Percentiles rank a stretch among this genome's conserved stretches.
Evolutionary conservation across 2,888 invertebrate genomes (phyloP).

Genomic region (Synergus laeviventris): DNA sequence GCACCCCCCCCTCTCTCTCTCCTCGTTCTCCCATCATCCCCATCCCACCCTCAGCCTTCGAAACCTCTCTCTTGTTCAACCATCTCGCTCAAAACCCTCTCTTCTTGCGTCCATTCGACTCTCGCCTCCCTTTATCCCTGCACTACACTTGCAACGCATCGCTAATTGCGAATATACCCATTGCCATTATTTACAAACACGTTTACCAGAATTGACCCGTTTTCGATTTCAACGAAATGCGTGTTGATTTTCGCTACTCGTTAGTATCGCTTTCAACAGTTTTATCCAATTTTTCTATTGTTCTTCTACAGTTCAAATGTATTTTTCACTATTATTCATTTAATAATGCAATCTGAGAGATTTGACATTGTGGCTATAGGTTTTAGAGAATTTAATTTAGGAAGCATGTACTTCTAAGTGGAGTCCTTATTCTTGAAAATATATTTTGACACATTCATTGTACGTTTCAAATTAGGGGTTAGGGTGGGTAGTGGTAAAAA

Average conservation of each 20-base stretch:
- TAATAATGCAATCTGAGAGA: too few relatives aligned
- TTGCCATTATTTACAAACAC: constrained; percentile 58
- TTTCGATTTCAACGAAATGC: constrained; percentile 48
- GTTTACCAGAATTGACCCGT: constrained; percentile 26
- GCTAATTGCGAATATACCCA: constrained; percentile 60
- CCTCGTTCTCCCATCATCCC: constrained; percentile 45
- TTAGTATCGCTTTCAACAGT: constrained; percentile 37
- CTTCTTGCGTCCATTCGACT: constrained; percentile 6
- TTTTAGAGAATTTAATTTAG: too few relatives aligned
- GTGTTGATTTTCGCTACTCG: constrained; percentile 16
- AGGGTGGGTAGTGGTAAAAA: too few relatives aligned
- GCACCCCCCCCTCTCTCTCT: too few relatives aligned
- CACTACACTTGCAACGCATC: constrained; percentile 44
- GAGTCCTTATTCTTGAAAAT: too few relatives aligned
- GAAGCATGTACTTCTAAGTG: too few relatives aligned
- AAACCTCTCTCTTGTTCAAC: neutral
- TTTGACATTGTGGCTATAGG: too few relatives aligned
- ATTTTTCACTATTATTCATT: too few relatives aligned
- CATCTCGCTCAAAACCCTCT: constrained; percentile 4
- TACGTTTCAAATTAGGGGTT: too few relatives aligned
- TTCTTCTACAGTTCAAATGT: neutral
- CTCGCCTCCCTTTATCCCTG: constrained; percentile 36
- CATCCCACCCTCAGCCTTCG: neutral
- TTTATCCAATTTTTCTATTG: neutral
- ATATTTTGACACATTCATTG: too few relatives aligned